A percentile compares a stretch with the other conserved stretches of the same genome.
Evolutionary conservation across 30 jellyfish, hydroid and myxozoan genomes (phyloP).

Genomic region (Chironex yamaguchii): DNA sequence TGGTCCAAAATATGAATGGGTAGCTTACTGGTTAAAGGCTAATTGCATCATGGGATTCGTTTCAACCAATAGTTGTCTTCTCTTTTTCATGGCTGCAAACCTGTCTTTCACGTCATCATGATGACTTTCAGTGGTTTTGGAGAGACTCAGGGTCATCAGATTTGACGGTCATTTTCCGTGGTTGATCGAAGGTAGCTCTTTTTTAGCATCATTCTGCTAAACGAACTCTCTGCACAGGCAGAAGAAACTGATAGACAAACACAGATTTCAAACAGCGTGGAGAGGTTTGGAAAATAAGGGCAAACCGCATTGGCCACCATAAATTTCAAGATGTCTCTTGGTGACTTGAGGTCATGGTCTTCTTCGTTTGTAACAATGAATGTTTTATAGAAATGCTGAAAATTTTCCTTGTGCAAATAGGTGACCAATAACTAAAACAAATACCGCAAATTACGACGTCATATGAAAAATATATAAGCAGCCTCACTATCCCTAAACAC

Average conservation of each 20-base stretch:
- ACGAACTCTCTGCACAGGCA: constrained; percentile 6
- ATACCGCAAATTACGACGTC: too few relatives aligned
- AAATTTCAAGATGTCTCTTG: not conserved
- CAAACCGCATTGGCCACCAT: not conserved
- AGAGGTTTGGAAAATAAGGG: not conserved
- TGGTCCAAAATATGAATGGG: too few relatives aligned
- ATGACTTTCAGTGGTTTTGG: not conserved
- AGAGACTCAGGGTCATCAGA: not conserved
- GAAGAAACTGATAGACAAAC: not conserved
- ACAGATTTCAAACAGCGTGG: not conserved
- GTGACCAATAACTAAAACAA: too few relatives aligned
- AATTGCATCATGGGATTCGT: too few relatives aligned
- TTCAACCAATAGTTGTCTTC: too few relatives aligned
- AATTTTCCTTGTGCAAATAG: too few relatives aligned
- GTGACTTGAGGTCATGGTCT: too few relatives aligned
- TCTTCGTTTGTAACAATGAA: not conserved
- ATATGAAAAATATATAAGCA: too few relatives aligned
- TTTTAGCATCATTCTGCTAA: constrained; percentile 11
- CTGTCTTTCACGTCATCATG: too few relatives aligned
- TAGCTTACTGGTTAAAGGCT: too few relatives aligned
- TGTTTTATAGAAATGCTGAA: constrained; percentile 8
- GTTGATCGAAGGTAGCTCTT: not conserved
- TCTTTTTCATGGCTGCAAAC: too few relatives aligned
- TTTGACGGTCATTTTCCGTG: not conserved
- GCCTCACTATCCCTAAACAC: too few relatives aligned